Percentiles rank a stretch among this genome's conserved stretches.
These are phyloP conservation scores for Steinernema scapterisci DNA, from an alignment of 2,888 invertebrate genomes.

Conservation along the genomic window DNA sequence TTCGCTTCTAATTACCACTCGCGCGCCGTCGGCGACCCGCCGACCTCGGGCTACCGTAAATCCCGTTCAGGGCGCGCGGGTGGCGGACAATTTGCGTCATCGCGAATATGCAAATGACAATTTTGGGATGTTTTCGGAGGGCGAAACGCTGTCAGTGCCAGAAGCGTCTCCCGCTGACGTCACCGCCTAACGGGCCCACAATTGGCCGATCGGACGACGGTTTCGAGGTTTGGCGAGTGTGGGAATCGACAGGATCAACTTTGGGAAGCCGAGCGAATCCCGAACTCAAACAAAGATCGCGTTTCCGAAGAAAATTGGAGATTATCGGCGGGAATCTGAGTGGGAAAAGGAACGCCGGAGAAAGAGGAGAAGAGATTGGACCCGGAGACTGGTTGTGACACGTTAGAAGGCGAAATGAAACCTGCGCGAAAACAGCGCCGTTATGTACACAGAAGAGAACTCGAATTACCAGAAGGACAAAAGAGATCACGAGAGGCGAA, in stretches of 20 bases:
- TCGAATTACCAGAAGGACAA: no score
- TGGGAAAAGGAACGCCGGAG: background rate
- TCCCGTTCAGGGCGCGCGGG: background rate
- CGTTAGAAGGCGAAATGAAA: slow-evolving; percentile 1
- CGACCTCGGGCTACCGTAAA: no score
- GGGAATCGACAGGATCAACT: slow-evolving; percentile 8
- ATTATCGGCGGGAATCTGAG: slow-evolving; percentile 11
- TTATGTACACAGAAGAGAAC: no score
- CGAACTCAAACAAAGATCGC: slow-evolving; percentile 18
- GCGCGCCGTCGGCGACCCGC: no score
- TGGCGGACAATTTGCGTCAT: background rate
- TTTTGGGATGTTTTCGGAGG: background rate
- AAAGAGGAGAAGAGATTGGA: background rate
- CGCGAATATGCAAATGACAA: background rate
- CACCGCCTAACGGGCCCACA: background rate
- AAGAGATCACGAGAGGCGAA: no score
- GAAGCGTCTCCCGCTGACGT: slow-evolving; percentile 7
- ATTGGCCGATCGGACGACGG: background rate
- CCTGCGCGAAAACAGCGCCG: background rate
- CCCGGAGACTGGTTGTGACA: background rate
- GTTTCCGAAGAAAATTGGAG: slow-evolving; percentile 9
- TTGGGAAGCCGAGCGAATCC: background rate
- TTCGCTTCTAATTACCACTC: no score
- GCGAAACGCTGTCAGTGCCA: background rate
- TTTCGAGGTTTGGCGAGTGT: background rate